Evolutionary conservation across 2,797 vertebrate genomes (phyloP).

Genomic region (Melanotaenia parkinsoni): DNA sequence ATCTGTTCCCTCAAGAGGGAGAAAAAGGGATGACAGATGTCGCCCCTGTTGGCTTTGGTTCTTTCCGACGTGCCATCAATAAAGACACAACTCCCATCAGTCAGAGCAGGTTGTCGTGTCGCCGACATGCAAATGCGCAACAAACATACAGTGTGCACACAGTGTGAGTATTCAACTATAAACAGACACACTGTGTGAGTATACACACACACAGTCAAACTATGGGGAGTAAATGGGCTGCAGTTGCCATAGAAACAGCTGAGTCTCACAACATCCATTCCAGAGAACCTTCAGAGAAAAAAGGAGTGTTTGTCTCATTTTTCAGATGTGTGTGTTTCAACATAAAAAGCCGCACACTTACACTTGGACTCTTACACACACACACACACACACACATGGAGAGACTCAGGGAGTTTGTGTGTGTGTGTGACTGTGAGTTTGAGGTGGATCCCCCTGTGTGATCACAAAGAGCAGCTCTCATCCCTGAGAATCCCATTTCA

Average conservation of each 20-base stretch:
- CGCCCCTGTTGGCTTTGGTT: conserved; percentile 37
- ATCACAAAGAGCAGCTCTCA: conserved; percentile 79
- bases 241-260: conserved; percentile 83
- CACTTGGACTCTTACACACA: background rate
- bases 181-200: background rate
- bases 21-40: conserved; percentile 50
- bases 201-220: conserved; percentile 1
- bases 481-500: conserved; percentile 79
- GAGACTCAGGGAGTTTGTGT: conserved; percentile 11
- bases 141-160: background rate
- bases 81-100: conserved; percentile 50
- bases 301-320: conserved; percentile 77
- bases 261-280: conserved; percentile 77
- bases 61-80: conserved; percentile 63
- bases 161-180: conserved; percentile 3
- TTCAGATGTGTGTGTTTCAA: conserved; percentile 59
- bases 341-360: conserved; percentile 16
- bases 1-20: conserved; percentile 38
- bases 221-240: conserved; percentile 73
- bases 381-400: background rate
- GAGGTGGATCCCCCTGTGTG: conserved; percentile 70
- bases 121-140: conserved; percentile 4
- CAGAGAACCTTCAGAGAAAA: conserved; percentile 76
- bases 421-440: conserved; percentile 29
- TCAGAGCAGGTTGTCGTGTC: conserved; percentile 49